Conservation (phyloP, 2,888 invertebrate genomes). For the Hypolimnas misippus region DNA sequence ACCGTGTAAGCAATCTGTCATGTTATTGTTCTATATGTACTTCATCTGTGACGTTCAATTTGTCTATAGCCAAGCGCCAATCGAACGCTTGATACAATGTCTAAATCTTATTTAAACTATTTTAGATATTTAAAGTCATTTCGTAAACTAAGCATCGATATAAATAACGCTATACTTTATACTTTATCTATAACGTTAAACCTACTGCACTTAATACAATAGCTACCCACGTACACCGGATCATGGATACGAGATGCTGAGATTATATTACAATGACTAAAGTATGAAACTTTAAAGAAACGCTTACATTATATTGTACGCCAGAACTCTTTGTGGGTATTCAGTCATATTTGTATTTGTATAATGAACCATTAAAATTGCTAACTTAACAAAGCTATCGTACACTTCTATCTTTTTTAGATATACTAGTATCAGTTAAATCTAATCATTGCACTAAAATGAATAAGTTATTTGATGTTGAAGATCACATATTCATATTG, state of each 20-base stretch:
- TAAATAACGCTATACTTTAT: conserved; percentile 81
- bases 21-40: background rate
- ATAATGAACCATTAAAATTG: conserved; percentile 66
- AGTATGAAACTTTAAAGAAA: conserved; percentile 60
- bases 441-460: conserved; percentile 84
- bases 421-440: conserved; percentile 74
- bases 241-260: conserved; percentile 73
- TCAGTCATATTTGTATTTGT: conserved; percentile 76
- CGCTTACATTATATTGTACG: conserved; percentile 70
- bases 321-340: conserved; percentile 59
- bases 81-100: conserved; percentile 63
- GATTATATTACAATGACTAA: conserved; percentile 57
- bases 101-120: conserved; percentile 75
- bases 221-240: conserved; percentile 67
- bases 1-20: background rate
- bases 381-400: conserved; percentile 73
- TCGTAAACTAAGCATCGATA: conserved; percentile 79
- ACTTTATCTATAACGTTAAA: conserved; percentile 74
- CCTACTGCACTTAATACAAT: conserved; percentile 75
- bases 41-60: conserved; percentile 6
- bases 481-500: conserved; percentile 64
- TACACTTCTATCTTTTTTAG: conserved; percentile 67
- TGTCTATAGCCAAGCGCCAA: conserved; percentile 73
- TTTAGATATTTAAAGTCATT: conserved; percentile 74
- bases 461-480: conserved; percentile 78